These are phyloP conservation scores for Nemopilema nomurai DNA, from an alignment of 30 jellyfish, hydroid and myxozoan species.

Conservation along the genomic window DNA sequence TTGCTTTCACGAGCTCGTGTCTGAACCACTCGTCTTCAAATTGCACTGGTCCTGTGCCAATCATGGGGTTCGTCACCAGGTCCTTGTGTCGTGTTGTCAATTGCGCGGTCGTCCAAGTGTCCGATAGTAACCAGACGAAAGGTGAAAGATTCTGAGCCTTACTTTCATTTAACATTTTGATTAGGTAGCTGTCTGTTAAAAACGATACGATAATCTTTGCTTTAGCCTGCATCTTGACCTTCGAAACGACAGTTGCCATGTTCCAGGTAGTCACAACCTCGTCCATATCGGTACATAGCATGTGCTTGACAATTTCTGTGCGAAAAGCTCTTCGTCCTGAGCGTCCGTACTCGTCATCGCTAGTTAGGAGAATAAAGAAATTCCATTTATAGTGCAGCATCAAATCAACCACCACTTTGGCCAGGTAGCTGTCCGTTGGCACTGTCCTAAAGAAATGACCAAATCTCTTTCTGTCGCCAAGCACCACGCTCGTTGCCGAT, in stretches of 20 bases:
- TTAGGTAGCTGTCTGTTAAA: conserved; percentile 16
- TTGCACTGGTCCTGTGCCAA: conserved; percentile 72
- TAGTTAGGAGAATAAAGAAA: conserved; percentile 63
- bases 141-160: conserved; percentile 22
- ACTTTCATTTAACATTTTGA: conserved; percentile 26
- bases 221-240: conserved; percentile 14
- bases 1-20: conserved; percentile 7
- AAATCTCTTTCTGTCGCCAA: conserved; percentile 71
- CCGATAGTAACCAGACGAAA: conserved; percentile 73
- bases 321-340: conserved; percentile 81
- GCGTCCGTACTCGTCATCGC: conserved; percentile 91
- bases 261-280: conserved; percentile 34
- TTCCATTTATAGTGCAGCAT: conserved; percentile 61
- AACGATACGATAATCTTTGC: conserved; percentile 57
- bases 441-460: conserved; percentile 87
- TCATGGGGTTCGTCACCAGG: conserved; percentile 50
- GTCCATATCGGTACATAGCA: conserved; percentile 78
- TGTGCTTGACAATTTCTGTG: background rate
- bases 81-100: conserved; percentile 16
- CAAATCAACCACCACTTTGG: conserved; percentile 55
- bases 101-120: conserved; percentile 64
- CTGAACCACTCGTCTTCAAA: conserved; percentile 41
- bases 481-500: conserved; percentile 74
- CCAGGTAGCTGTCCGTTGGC: conserved; percentile 74
- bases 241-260: conserved; percentile 20